Conservation (phyloP, 2,797 vertebrate species). For the Cheirogaleus major region DNA sequence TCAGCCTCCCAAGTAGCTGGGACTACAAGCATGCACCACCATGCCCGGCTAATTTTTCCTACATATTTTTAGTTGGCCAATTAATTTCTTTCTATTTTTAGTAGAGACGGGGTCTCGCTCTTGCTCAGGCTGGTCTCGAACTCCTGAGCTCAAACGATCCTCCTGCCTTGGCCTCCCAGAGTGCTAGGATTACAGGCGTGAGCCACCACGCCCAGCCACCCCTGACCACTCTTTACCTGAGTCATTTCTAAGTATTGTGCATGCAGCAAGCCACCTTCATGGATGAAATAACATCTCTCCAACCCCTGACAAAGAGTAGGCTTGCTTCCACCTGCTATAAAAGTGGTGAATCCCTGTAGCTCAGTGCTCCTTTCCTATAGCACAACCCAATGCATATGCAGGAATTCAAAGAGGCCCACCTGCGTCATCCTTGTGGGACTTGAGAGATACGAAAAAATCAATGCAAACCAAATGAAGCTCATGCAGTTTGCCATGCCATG, state of each 20-base stretch:
- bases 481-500: not conserved
- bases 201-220: not conserved
- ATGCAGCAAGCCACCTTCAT: not conserved
- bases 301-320: not conserved
- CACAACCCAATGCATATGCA: not conserved
- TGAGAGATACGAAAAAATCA: not conserved
- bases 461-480: constrained; percentile 37
- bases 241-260: not conserved
- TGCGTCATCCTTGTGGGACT: not conserved
- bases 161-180: too few relatives aligned
- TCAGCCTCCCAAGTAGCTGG: too few relatives aligned
- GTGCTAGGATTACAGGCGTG: too few relatives aligned
- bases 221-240: not conserved
- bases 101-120: too few relatives aligned
- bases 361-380: not conserved
- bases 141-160: too few relatives aligned
- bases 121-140: too few relatives aligned
- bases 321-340: not conserved
- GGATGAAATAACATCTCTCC: not conserved
- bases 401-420: not conserved
- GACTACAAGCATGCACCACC: too few relatives aligned
- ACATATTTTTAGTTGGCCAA: too few relatives aligned
- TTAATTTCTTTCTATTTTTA: too few relatives aligned
- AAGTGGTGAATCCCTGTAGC: not conserved
- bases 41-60: too few relatives aligned